phyloP scores from a whole-genome alignment of 23 tunicate species.

The Trididemnum nubilum region DNA sequence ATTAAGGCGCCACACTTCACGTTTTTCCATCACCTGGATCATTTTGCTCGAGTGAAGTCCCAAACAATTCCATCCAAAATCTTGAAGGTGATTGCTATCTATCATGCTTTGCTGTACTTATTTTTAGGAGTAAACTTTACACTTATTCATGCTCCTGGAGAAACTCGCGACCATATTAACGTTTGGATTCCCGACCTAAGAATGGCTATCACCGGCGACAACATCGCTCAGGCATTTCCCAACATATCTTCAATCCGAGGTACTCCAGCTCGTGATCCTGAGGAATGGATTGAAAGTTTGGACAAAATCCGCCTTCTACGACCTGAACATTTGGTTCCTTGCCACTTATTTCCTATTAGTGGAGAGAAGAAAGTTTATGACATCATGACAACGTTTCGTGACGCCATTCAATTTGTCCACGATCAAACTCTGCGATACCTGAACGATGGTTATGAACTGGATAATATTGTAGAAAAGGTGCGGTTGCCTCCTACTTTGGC shows the following conservation, averaged over 20 bases:
- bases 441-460: slow-evolving; percentile 41
- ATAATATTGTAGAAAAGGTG: slow-evolving; percentile 69
- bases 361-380: slow-evolving; percentile 60
- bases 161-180: slow-evolving; percentile 85
- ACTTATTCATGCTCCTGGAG: slow-evolving; percentile 89
- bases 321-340: slow-evolving; percentile 65
- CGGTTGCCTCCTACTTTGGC: slow-evolving; percentile 60
- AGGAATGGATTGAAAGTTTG: slow-evolving; percentile 63
- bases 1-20: too few relatives aligned
- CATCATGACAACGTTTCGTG: slow-evolving; percentile 55
- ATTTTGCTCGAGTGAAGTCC: too few relatives aligned
- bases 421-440: slow-evolving; percentile 76
- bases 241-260: slow-evolving; percentile 93
- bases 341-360: slow-evolving; percentile 60
- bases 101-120: too few relatives aligned
- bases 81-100: too few relatives aligned
- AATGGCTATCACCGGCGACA: slow-evolving; percentile 74
- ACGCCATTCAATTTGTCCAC: slow-evolving; percentile 78
- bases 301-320: slow-evolving; percentile 46
- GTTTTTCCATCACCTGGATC: too few relatives aligned
- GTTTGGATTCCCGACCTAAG: slow-evolving; percentile 76
- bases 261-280: slow-evolving; percentile 49
- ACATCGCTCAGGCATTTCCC: slow-evolving; percentile 83
- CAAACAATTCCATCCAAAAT: too few relatives aligned
- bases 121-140: slow-evolving; percentile 65